Percentiles rank a stretch among this genome's conserved stretches.
Evolutionary conservation across 2,888 invertebrate species (phyloP).

Genomic region (Drosophila antonietae): DNA sequence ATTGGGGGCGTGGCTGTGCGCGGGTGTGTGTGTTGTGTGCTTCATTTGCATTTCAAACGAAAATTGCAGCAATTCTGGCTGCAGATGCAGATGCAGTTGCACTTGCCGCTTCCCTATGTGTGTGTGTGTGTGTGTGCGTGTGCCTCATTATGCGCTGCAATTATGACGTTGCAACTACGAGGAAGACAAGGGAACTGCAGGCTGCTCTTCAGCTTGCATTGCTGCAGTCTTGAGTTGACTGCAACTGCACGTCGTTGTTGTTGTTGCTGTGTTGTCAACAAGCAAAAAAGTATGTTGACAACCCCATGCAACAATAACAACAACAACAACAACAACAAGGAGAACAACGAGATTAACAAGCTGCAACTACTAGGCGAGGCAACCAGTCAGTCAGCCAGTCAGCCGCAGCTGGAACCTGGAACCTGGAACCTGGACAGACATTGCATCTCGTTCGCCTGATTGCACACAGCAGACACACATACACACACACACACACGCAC

Average conservation of each 20-base stretch:
- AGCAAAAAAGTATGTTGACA: conserved; percentile 80
- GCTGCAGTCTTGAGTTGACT: conserved; percentile 67
- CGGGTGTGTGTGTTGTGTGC: conserved; percentile 22
- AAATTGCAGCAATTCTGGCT: conserved; percentile 50
- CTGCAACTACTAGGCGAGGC: conserved; percentile 70
- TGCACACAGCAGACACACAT: conserved; percentile 48
- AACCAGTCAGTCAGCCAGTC: conserved; percentile 52
- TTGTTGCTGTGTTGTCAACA: conserved; percentile 74
- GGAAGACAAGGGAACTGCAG: conserved; percentile 68
- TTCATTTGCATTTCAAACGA: conserved; percentile 84
- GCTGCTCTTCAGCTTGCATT: conserved; percentile 67
- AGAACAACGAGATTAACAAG: conserved; percentile 65
- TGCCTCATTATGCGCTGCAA: conserved; percentile 79
- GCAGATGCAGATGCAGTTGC: conserved; percentile 42
- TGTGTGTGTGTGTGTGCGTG: conserved; percentile 31
- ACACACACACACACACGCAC: background rate
- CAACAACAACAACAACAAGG: conserved; percentile 50
- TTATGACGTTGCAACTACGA: conserved; percentile 73
- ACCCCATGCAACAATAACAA: conserved; percentile 57
- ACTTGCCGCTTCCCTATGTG: conserved; percentile 30
- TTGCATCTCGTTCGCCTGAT: conserved; percentile 53
- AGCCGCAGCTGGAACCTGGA: conserved; percentile 58
- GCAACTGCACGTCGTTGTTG: conserved; percentile 41
- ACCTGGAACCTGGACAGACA: conserved; percentile 49
- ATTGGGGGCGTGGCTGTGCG: conserved; percentile 54